Evolutionary conservation across 2,888 invertebrate species (phyloP), one percentile per base, ranked within the genome.

Genomic region (Kuschelorhynchus macadamiae): DNA sequence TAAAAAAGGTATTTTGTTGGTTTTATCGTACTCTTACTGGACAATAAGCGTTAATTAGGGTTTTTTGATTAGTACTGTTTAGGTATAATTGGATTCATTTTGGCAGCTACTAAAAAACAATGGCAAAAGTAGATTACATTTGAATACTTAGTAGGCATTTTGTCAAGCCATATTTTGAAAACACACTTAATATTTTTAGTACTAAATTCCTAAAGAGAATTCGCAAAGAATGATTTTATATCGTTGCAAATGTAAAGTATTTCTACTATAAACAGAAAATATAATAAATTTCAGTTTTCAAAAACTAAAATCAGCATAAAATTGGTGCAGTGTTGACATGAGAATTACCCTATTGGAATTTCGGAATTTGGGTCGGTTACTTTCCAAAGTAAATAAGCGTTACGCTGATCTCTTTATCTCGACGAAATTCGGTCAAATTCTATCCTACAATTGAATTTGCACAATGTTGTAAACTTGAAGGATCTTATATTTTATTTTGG

Each of bases 351-450:
- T 44, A 47, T 30, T 36, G 53, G 61, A 61, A 67, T 60, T 49
- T 44, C 11, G 56, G 69, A 60, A 69, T 69, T 69, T 65, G 53
- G 69, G 69, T 69, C 69, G 55, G 17, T 47, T 46, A 21, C 49
- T 66, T 57, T 42, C 30, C 41, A 60, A 66, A 62, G 62, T 50
- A 70, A 70, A 66, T 61, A 53, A 18, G 36, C 57, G 50, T 25
- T 16, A 30, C 18, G 17, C 11, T 30, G 42, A 41, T 50, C 41
- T 61, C 61, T 61, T 61, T 61, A 61, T 60, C 49, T 42, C 16
- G 21, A 30, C 25, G 42, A 56, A 64, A 59, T 50, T 30, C 57
- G 65, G 65, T 52, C 65, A 65, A 18, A 65, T 64, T 25, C 11
- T n/a, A n/a, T n/a, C n/a, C n/a, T n/a, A n/a, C n/a, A n/a, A 56